Evolutionary conservation across 2,888 invertebrate genomes (phyloP).

Genomic region (Acrobasis repandana): DNA sequence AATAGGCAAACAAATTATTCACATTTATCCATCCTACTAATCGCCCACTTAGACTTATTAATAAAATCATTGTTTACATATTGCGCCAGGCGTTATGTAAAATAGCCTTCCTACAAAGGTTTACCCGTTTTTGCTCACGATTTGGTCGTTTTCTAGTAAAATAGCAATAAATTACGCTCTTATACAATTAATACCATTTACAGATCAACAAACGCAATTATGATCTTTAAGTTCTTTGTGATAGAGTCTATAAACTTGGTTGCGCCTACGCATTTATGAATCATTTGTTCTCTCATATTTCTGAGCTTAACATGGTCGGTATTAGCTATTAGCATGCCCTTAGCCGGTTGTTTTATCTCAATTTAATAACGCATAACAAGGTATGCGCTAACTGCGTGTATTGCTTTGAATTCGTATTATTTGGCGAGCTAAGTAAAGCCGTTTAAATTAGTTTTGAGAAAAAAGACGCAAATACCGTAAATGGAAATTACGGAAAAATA

Average conservation of each 20-base stretch:
- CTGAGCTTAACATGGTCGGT: constrained; percentile 54
- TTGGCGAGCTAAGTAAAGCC: constrained; percentile 10
- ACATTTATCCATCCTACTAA: background rate
- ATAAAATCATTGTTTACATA: constrained; percentile 6
- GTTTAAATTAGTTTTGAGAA: background rate
- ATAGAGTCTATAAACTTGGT: constrained; percentile 20
- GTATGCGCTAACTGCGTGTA: constrained; percentile 33
- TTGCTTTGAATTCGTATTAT: constrained; percentile 32
- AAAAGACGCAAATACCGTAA: background rate
- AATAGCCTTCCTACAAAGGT: constrained; percentile 24
- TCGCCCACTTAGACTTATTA: constrained; percentile 15
- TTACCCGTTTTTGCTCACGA: constrained; percentile 10
- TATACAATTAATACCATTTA: constrained; percentile 19
- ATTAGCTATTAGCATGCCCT: constrained; percentile 71
- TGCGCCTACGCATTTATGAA: constrained; percentile 65
- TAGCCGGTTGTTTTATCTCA: constrained; percentile 54
- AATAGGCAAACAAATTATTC: constrained; percentile 3
- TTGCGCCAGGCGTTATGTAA: constrained; percentile 18
- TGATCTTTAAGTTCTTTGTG: constrained; percentile 19
- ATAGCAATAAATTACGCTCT: constrained; percentile 30
- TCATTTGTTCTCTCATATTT: constrained; percentile 41
- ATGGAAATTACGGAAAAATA: too few relatives aligned
- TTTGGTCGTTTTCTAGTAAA: constrained; percentile 31
- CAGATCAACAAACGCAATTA: constrained; percentile 3
- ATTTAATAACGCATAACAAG: constrained; percentile 43